A percentile compares a stretch with the other conserved stretches of the same genome.
phyloP scores from a whole-genome alignment of 2,797 vertebrate species.

The Enteromius afrohamiltoni region DNA sequence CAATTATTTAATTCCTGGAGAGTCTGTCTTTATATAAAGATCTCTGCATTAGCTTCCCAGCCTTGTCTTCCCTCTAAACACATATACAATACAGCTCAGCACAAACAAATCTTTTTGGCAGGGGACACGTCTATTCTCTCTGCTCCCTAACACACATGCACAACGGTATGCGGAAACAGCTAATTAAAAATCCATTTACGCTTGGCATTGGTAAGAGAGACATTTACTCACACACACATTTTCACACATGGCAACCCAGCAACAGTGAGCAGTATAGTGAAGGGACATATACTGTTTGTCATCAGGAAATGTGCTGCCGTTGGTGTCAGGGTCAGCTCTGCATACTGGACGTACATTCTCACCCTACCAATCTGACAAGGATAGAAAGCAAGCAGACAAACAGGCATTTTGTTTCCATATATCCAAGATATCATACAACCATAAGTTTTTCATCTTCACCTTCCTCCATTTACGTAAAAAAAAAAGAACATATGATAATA shows the following conservation, averaged over 20 bases:
- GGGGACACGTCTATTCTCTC: constrained; percentile 24
- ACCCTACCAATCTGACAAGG: constrained; percentile 10
- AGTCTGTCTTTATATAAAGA: constrained; percentile 13
- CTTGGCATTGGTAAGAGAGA: constrained; percentile 25
- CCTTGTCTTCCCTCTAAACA: constrained; percentile 56
- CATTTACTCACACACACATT: constrained; percentile 24
- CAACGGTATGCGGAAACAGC: constrained; percentile 52
- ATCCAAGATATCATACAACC: neutral
- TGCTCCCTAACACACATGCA: constrained; percentile 48
- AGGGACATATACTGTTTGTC: neutral
- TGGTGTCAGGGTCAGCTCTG: constrained; percentile 1
- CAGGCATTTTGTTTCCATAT: neutral
- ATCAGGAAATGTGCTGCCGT: constrained; percentile 8
- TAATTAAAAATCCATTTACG: constrained; percentile 52
- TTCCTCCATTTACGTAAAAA: neutral
- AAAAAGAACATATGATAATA: neutral
- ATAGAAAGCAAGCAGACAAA: neutral
- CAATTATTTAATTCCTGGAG: constrained; percentile 10
- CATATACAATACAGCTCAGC: constrained; percentile 65
- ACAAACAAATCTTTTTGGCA: constrained; percentile 65
- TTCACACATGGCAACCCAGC: constrained; percentile 36
- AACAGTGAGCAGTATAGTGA: constrained; percentile 32
- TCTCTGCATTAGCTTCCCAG: neutral
- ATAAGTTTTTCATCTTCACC: too few relatives aligned
- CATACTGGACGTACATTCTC: neutral